These are phyloP conservation scores for Pseudomyrmex pallidus DNA, from an alignment of 1,140 invertebrate genomes.

Conservation along the genomic window DNA sequence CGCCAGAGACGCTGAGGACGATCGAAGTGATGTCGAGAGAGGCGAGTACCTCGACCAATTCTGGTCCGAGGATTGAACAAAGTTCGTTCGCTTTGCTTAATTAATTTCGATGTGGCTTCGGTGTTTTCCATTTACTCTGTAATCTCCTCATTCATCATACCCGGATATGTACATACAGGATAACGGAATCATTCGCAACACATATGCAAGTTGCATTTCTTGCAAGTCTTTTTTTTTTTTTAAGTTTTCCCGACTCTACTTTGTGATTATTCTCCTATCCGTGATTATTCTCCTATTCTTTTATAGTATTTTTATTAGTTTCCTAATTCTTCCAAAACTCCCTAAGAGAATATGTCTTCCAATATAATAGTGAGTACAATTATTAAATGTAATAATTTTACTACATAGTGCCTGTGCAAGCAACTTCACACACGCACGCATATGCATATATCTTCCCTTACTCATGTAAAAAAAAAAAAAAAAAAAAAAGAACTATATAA, in stretches of 20 bases:
- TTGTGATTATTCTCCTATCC: neutral
- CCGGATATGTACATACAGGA: no score
- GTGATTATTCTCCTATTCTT: neutral
- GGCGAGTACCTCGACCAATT: conserved; percentile 41
- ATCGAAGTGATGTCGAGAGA: conserved; percentile 53
- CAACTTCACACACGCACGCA: neutral
- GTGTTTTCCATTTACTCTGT: neutral
- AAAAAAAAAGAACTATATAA: no score
- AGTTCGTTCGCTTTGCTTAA: conserved; percentile 53
- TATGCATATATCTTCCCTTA: neutral
- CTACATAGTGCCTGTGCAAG: neutral
- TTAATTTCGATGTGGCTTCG: conserved; percentile 35
- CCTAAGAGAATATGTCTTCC: neutral
- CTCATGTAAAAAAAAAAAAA: no score
- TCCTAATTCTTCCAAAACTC: neutral
- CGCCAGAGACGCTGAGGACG: conserved; percentile 16
- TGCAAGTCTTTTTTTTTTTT: neutral
- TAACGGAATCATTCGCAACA: no score
- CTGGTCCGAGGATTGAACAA: conserved; percentile 52
- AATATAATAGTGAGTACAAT: neutral
- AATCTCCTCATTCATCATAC: neutral
- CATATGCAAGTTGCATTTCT: neutral
- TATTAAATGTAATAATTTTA: neutral
- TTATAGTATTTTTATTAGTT: neutral
- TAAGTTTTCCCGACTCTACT: no score